A percentile compares a stretch with the other conserved stretches of the same genome.
These are phyloP conservation scores for Cataglyphis hispanica DNA, from an alignment of 1,140 invertebrate genomes.

Conservation along the genomic window DNA sequence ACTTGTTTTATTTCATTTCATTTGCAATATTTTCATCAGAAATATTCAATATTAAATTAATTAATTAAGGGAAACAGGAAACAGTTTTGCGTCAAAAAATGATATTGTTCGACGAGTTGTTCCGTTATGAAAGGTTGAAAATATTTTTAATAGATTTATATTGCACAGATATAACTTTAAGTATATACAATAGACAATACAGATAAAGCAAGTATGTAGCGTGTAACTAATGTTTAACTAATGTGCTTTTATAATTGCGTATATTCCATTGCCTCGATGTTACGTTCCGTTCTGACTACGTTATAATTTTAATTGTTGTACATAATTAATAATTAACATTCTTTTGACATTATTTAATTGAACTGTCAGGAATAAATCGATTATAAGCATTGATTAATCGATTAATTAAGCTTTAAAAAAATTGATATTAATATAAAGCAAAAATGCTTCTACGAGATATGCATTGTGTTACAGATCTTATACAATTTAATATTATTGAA, in stretches of 20 bases:
- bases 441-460: not conserved
- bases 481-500: not conserved
- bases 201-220: constrained; percentile 43
- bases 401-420: not conserved
- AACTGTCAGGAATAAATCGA: not conserved
- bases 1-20: not conserved
- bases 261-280: constrained; percentile 29
- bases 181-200: not conserved
- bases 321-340: constrained; percentile 17
- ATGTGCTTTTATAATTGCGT: constrained; percentile 40
- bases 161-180: not conserved
- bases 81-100: not conserved
- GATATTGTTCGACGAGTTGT: not conserved
- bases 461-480: not conserved
- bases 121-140: not conserved
- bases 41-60: not conserved
- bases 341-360: constrained; percentile 9
- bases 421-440: not conserved
- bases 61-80: not conserved
- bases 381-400: not conserved
- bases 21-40: no score
- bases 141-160: not conserved
- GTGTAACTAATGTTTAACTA: constrained; percentile 54
- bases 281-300: constrained; percentile 59
- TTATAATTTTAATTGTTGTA: constrained; percentile 34